These are phyloP conservation scores for Xiphophorus couchianus DNA, from an alignment of 2,113 vertebrate genomes.

Conservation along the genomic window DNA sequence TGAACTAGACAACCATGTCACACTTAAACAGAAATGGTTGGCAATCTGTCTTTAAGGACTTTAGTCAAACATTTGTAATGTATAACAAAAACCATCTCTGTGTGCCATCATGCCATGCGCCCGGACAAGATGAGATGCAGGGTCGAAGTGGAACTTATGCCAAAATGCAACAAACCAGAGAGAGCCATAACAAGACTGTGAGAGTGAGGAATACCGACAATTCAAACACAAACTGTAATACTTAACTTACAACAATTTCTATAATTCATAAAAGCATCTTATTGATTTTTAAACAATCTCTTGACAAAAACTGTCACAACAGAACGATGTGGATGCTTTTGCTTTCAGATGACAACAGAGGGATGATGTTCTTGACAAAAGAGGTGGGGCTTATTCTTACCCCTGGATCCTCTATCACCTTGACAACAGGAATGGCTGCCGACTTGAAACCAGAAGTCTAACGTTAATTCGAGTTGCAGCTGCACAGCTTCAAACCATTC, in stretches of 20 bases:
- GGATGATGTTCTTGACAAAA: constrained; percentile 31
- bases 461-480: constrained; percentile 59
- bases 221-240: constrained; percentile 34
- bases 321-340: constrained; percentile 40
- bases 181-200: constrained; percentile 33
- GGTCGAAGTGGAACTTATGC: constrained; percentile 18
- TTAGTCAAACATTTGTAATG: constrained; percentile 14
- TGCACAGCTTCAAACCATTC: constrained; percentile 9
- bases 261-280: constrained; percentile 16
- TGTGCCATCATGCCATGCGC: constrained; percentile 64
- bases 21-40: constrained; percentile 17
- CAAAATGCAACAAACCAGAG: constrained; percentile 43
- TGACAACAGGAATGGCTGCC: constrained; percentile 75
- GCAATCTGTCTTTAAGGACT: constrained; percentile 14
- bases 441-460: constrained; percentile 77
- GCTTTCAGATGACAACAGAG: constrained; percentile 41
- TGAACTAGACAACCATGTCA: neutral
- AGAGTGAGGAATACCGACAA: constrained; percentile 32
- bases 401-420: constrained; percentile 78
- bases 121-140: constrained; percentile 28
- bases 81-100: neutral
- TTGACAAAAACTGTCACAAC: constrained; percentile 32
- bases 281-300: constrained; percentile 24
- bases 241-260: constrained; percentile 11
- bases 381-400: constrained; percentile 67